Evolutionary conservation across 2,888 invertebrate genomes (phyloP).

Genomic region (Drosophila stalkeri): DNA sequence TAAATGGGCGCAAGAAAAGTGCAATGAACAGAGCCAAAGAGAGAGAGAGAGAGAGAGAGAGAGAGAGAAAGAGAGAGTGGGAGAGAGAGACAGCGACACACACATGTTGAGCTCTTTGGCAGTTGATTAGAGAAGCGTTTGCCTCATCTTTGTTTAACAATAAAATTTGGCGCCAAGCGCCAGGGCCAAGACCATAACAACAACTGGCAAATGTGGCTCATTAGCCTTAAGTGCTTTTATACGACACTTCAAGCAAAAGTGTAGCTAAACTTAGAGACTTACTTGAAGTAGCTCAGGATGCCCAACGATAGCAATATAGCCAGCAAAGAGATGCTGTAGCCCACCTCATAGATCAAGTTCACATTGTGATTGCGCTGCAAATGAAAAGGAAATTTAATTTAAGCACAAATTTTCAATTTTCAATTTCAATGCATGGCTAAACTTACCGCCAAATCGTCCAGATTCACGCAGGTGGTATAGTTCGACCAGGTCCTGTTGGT

Average conservation of each 20-base stretch:
- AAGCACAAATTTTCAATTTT: conserved; percentile 2
- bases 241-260: neutral
- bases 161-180: conserved; percentile 67
- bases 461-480: conserved; percentile 94
- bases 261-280: conserved; percentile 85
- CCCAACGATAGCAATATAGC: conserved; percentile 93
- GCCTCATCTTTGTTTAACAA: conserved; percentile 60
- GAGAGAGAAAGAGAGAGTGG: neutral
- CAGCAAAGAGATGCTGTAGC: conserved; percentile 94
- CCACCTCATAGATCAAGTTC: conserved; percentile 92
- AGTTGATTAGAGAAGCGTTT: conserved; percentile 55
- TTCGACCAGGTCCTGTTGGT: conserved; percentile 94
- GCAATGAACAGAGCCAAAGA: conserved; percentile 41
- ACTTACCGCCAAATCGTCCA: conserved; percentile 88
- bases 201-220: conserved; percentile 45
- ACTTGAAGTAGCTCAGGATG: conserved; percentile 95
- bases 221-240: conserved; percentile 57
- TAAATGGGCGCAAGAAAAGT: conserved; percentile 51
- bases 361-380: conserved; percentile 90
- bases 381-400: conserved; percentile 18
- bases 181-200: conserved; percentile 36
- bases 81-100: conserved; percentile 1
- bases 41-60: neutral
- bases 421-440: neutral
- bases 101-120: conserved; percentile 10